Evolutionary conservation across 2,888 invertebrate genomes (phyloP), one percentile per base, ranked within the genome.

Genomic region (Pyrrhosoma nymphula): DNA sequence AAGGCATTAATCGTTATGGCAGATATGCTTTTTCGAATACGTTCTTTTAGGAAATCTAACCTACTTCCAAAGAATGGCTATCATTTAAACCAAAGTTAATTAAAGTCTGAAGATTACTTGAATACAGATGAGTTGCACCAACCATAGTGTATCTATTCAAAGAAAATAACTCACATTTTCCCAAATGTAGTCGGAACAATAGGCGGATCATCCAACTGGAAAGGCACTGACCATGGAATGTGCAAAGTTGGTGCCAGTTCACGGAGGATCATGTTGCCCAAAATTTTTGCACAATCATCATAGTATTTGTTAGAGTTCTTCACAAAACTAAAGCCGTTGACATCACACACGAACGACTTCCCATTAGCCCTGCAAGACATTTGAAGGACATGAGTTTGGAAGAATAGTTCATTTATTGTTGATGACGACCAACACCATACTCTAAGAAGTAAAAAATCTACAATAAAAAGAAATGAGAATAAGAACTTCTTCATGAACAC

Each of bases 301-400:
- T 99, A 99, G 97, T 99, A 99, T 97, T 99, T 99, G 97, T 99
- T 99, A 0, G 99, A 99, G 97, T 99, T 99, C 97, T 99, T 99
- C 56, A 99, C 99, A 97, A 99, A 99, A 96, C 99, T 99, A 97
- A 99, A 99, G 0, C 99, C 99, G 97, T 99, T 99, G 6, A 99
- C 99, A 97, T 99, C 99, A 97, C 99, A 99, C 0, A 99, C 99
- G 97, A 99, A 99, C 0, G 99, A 99, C 97, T 99, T 99, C 95
- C 99, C 99, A 97, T 99, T 99, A 39, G 99, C 99, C 97, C 99
- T 98, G 96, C 39, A 97, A 97, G 96, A 95, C 95, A 95, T 89
- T 47, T 89, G n/a, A 56, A 55, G 56, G 56, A 56, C 56, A 89
- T 89, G 47, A 89, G 89, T 26, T 89, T 47, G 89, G 89, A 14